Conservation (phyloP, 2,113 vertebrate species). For the Athene noctua region DNA sequence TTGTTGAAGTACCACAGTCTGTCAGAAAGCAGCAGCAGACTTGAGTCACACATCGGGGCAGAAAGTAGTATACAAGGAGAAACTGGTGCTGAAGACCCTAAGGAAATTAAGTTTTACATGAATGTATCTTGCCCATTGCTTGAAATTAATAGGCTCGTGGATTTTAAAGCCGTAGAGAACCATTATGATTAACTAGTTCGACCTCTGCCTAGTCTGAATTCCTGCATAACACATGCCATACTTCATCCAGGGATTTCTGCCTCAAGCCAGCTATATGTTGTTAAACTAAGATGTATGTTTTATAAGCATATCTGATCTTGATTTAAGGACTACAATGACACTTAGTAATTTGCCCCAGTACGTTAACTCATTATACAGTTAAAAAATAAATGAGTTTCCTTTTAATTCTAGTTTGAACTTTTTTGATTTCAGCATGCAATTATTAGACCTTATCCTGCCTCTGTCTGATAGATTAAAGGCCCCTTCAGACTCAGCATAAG, state of each 20-base stretch:
- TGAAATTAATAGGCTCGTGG: background rate
- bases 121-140: background rate
- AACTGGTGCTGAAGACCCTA: background rate
- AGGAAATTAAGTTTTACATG: background rate
- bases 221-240: background rate
- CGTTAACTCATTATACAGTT: background rate
- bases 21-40: background rate
- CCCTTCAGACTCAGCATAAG: slow-evolving; percentile 8
- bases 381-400: slow-evolving; percentile 14
- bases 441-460: slow-evolving; percentile 8
- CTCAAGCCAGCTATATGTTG: background rate
- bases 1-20: background rate
- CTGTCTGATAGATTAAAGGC: slow-evolving; percentile 26
- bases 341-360: slow-evolving; percentile 12
- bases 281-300: slow-evolving; percentile 21
- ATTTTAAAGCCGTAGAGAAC: background rate
- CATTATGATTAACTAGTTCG: background rate
- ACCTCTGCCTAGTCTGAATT: background rate
- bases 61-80: background rate
- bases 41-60: background rate
- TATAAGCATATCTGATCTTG: slow-evolving; percentile 22
- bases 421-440: slow-evolving; percentile 26
- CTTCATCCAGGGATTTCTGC: background rate
- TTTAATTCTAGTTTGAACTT: slow-evolving; percentile 24
- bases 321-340: slow-evolving; percentile 45